phyloP scores from a whole-genome alignment of 2,888 invertebrate genomes.

The Brachyptera putata region DNA sequence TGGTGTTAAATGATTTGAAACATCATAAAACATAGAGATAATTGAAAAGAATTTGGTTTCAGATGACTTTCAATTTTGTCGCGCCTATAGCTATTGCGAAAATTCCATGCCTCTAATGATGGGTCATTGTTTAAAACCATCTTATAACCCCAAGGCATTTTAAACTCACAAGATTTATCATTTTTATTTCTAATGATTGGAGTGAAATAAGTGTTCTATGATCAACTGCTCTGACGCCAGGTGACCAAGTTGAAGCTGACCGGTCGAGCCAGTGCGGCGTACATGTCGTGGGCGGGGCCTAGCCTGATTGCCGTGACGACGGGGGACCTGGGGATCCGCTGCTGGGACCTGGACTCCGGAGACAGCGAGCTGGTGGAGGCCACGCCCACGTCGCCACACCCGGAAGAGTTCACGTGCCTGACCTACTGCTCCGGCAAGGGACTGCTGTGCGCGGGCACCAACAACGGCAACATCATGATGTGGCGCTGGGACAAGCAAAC shows the following conservation, averaged over 20 bases:
- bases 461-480: slow-evolving; percentile 81
- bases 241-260: slow-evolving; percentile 49
- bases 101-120: too few relatives aligned
- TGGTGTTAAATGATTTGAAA: too few relatives aligned
- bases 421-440: slow-evolving; percentile 44
- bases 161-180: slow-evolving; percentile 51
- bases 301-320: slow-evolving; percentile 71
- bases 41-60: too few relatives aligned
- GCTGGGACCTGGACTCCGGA: slow-evolving; percentile 93
- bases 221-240: not conserved
- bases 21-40: too few relatives aligned
- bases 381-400: slow-evolving; percentile 44
- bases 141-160: too few relatives aligned
- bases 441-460: slow-evolving; percentile 85
- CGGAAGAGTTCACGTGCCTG: slow-evolving; percentile 9
- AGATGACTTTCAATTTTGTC: too few relatives aligned
- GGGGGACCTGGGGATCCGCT: slow-evolving; percentile 74
- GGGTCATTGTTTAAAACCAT: too few relatives aligned
- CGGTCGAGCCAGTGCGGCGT: slow-evolving; percentile 59
- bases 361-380: slow-evolving; percentile 81
- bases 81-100: too few relatives aligned
- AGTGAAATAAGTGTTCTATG: slow-evolving; percentile 20
- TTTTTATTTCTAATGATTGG: not conserved
- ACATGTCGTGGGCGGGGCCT: slow-evolving; percentile 66
- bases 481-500: slow-evolving; percentile 54